phyloP scores from a whole-genome alignment of 2,113 vertebrate genomes.

The Pipa parva region DNA sequence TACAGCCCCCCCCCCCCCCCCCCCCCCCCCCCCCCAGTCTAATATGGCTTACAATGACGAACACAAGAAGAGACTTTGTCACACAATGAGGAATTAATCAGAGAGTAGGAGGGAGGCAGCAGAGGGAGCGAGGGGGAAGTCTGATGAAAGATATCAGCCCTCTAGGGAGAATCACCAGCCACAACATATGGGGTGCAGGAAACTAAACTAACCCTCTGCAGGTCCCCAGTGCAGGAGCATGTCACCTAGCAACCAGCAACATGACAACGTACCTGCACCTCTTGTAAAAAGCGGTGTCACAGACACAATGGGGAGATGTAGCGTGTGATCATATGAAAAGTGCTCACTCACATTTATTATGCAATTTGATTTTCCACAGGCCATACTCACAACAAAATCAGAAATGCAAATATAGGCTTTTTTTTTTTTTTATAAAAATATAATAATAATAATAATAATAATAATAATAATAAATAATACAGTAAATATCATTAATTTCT shows the following conservation, averaged over 20 bases:
- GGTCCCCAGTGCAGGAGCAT: constrained; percentile 74
- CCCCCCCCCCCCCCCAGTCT: too few relatives aligned
- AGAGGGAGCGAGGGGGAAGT: constrained; percentile 71
- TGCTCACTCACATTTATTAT: not conserved
- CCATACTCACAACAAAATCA: not conserved
- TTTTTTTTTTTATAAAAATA: not conserved
- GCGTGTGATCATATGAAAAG: constrained; percentile 9
- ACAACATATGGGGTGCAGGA: constrained; percentile 95
- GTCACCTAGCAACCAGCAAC: constrained; percentile 86
- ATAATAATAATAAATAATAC: too few relatives aligned
- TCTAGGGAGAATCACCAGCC: constrained; percentile 80
- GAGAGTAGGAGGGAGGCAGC: constrained; percentile 72
- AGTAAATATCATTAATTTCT: too few relatives aligned
- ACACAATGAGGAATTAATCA: constrained; percentile 81
- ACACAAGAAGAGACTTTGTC: not conserved
- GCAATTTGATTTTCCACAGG: not conserved
- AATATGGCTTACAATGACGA: not conserved
- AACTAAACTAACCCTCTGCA: constrained; percentile 71
- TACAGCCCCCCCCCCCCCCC: too few relatives aligned
- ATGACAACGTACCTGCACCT: constrained; percentile 58
- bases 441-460: not conserved
- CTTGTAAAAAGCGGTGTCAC: constrained; percentile 57
- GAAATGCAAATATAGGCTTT: not conserved
- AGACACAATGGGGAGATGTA: constrained; percentile 46
- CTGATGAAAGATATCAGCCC: constrained; percentile 90